Evolutionary conservation across 2,113 vertebrate genomes (phyloP).

Genomic region (Chlorodrepanis virens): DNA sequence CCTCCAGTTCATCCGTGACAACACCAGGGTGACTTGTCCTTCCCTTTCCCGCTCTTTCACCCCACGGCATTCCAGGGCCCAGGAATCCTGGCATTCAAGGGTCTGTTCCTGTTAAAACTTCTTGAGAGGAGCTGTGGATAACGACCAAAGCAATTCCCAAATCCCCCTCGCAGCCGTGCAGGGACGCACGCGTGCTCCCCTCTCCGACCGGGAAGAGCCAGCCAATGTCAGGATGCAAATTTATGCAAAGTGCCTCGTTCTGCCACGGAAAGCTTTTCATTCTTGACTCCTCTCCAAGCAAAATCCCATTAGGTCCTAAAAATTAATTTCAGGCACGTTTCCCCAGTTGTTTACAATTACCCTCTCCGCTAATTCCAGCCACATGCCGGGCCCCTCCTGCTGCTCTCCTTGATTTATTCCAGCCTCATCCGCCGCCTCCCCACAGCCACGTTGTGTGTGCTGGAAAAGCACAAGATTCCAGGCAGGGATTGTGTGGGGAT

Average conservation of each 20-base stretch:
- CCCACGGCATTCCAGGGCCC: neutral
- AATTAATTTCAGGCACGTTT: constrained; percentile 47
- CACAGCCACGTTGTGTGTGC: neutral
- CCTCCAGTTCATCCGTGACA: accelerated
- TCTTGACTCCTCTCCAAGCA: neutral
- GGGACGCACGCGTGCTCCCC: neutral
- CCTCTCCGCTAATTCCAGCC: neutral
- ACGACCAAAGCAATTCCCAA: neutral
- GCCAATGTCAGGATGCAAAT: neutral
- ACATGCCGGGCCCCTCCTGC: neutral
- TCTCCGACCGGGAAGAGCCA: neutral
- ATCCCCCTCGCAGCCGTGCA: neutral
- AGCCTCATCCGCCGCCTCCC: neutral
- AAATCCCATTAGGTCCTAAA: constrained; percentile 40
- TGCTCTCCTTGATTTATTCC: neutral
- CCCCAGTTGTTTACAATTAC: constrained; percentile 26
- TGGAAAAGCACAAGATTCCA: neutral
- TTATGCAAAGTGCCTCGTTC: neutral
- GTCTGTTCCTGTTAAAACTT: neutral
- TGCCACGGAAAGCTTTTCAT: neutral
- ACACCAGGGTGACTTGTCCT: neutral
- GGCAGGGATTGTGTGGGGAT: neutral
- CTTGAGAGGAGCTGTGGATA: neutral
- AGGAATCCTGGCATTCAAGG: neutral
- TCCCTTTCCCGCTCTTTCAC: neutral